Conservation (phyloP, 2,113 vertebrate genomes). For the Myocastor coypus region DNA sequence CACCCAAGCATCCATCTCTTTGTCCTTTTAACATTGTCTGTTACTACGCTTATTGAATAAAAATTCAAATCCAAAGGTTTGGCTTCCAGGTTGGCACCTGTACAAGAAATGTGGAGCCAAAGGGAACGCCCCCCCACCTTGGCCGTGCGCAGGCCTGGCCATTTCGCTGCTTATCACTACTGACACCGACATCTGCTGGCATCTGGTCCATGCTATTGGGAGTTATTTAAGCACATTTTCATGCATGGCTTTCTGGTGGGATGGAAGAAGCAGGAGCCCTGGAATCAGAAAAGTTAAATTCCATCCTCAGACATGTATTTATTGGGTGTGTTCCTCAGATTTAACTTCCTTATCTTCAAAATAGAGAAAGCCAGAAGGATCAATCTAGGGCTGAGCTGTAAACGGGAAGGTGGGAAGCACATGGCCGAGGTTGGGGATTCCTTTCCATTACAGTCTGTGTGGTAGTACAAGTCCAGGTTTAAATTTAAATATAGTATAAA, state of each 20-base stretch:
- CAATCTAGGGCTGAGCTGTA: neutral
- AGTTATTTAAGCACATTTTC: neutral
- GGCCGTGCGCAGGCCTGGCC: neutral
- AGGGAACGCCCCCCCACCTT: neutral
- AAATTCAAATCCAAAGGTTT: neutral
- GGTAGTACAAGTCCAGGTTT: neutral
- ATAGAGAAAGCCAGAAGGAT: neutral
- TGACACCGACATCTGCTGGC: neutral
- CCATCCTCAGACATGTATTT: neutral
- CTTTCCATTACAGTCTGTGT: neutral
- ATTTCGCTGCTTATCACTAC: neutral
- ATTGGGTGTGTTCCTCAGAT: neutral
- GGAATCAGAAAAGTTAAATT: neutral
- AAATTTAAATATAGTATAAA: neutral
- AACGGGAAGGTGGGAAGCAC: neutral
- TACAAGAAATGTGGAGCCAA: neutral
- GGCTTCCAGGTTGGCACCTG: neutral
- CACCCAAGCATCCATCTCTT: neutral
- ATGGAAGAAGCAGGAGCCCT: neutral
- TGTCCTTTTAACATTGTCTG: neutral
- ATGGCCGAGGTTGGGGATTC: neutral
- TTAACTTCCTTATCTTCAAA: neutral
- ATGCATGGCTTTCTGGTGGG: neutral
- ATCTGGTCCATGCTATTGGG: neutral
- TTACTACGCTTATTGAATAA: neutral